A percentile compares a stretch with the other conserved stretches of the same genome.
Evolutionary conservation across 64 coral and sea anemone genomes (phyloP).

Genomic region (Exaiptasia diaphana): DNA sequence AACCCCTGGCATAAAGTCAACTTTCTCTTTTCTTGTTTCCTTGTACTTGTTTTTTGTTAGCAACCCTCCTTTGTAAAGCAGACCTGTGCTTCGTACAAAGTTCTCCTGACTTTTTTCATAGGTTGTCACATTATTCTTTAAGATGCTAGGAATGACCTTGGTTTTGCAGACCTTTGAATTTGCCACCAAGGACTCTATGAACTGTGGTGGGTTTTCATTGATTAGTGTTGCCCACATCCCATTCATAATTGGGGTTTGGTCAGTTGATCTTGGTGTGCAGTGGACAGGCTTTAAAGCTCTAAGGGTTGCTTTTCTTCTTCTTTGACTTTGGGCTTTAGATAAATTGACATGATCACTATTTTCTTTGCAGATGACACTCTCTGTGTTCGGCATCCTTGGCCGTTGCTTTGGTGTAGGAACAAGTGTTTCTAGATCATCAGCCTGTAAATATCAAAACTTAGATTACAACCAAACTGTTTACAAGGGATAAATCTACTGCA

Average conservation of each 20-base stretch:
- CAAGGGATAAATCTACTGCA: background rate
- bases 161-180: constrained; percentile 34
- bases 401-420: constrained; percentile 5
- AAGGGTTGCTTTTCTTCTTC: constrained; percentile 16
- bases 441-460: constrained; percentile 4
- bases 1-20: constrained; percentile 10
- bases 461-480: background rate
- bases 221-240: constrained; percentile 61
- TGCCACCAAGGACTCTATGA: constrained; percentile 29
- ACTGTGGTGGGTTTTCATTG: constrained; percentile 33
- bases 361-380: constrained; percentile 15
- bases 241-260: constrained; percentile 13
- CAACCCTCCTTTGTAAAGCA: constrained; percentile 66
- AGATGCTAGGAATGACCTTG: constrained; percentile 42
- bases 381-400: constrained; percentile 6
- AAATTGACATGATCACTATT: constrained; percentile 30
- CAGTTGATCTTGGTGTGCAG: background rate
- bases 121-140: constrained; percentile 32
- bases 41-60: constrained; percentile 63
- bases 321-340: constrained; percentile 12
- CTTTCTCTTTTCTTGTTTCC: constrained; percentile 20
- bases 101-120: constrained; percentile 47
- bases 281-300: constrained; percentile 4
- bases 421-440: background rate
- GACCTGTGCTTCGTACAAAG: constrained; percentile 17